phyloP scores from a whole-genome alignment of 1,140 invertebrate species.

The Megathymus violae region DNA sequence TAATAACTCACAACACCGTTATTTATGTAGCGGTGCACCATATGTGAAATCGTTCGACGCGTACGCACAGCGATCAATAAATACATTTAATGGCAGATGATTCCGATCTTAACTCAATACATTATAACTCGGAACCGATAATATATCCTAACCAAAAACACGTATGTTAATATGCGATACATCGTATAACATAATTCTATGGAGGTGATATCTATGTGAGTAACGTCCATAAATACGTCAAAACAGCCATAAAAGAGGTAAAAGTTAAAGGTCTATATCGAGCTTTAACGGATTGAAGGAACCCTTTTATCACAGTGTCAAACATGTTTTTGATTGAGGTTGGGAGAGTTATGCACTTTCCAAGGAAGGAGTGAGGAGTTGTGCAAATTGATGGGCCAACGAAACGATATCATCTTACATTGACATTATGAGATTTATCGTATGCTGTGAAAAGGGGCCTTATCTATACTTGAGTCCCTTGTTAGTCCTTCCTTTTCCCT shows the following conservation, averaged over 20 bases:
- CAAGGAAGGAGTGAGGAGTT: neutral
- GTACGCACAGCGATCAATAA: neutral
- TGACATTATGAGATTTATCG: no score
- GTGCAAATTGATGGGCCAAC: no score
- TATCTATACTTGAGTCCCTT: no score
- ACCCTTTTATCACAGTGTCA: conserved; percentile 20
- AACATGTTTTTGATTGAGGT: conserved; percentile 11
- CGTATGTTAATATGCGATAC: conserved; percentile 1
- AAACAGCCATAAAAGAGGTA: conserved; percentile 16
- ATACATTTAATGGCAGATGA: neutral
- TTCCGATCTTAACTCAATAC: conserved; percentile 6
- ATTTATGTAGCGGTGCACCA: no score
- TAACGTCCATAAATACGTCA: conserved; percentile 24
- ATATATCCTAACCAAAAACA: neutral
- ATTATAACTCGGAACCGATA: conserved; percentile 2
- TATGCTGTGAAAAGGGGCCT: no score
- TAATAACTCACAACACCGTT: no score
- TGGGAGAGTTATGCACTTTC: conserved; percentile 8
- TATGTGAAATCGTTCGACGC: conserved; percentile 5
- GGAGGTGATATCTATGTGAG: conserved; percentile 8
- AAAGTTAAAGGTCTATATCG: conserved; percentile 26
- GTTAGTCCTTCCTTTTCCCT: no score
- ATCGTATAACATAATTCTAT: conserved; percentile 18
- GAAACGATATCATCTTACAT: no score
- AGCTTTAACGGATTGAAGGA: conserved; percentile 12